Percentiles rank a stretch among this genome's conserved stretches.
Conservation (phyloP, 2,888 invertebrate species). For the Zootermopsis nevadensis region DNA sequence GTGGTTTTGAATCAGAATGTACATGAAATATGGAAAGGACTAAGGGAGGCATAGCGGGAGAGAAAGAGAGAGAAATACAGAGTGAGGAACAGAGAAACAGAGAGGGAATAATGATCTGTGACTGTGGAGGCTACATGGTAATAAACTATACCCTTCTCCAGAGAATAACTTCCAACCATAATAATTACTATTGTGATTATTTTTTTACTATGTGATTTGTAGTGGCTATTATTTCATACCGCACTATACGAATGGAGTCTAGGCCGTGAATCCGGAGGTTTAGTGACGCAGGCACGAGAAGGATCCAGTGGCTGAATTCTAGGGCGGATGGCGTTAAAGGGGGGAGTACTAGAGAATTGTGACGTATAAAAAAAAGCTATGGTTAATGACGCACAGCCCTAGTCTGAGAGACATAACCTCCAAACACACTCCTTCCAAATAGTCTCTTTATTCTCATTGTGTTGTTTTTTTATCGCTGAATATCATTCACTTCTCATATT, state of each 20-base stretch:
- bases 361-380: conserved; percentile 40
- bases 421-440: not conserved
- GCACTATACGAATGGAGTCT: conserved; percentile 29
- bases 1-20: conserved; percentile 19
- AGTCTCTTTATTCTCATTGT: not conserved
- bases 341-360: conserved; percentile 33
- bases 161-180: conserved; percentile 49
- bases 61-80: conserved; percentile 16
- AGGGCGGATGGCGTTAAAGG: conserved; percentile 18
- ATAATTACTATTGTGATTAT: conserved; percentile 52
- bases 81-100: not conserved
- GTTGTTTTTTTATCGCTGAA: not conserved
- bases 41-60: not conserved
- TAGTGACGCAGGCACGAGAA: no score
- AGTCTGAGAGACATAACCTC: conserved; percentile 2
- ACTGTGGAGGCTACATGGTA: conserved; percentile 44
- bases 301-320: no score
- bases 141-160: conserved; percentile 47
- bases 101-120: conserved; percentile 46
- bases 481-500: not conserved
- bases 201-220: conserved; percentile 49
- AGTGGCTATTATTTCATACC: conserved; percentile 43
- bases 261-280: conserved; percentile 13
- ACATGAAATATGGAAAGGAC: conserved; percentile 15
- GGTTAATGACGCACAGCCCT: conserved; percentile 31